Conservation (phyloP, 2,113 vertebrate species). For the Epinephelus moara region DNA sequence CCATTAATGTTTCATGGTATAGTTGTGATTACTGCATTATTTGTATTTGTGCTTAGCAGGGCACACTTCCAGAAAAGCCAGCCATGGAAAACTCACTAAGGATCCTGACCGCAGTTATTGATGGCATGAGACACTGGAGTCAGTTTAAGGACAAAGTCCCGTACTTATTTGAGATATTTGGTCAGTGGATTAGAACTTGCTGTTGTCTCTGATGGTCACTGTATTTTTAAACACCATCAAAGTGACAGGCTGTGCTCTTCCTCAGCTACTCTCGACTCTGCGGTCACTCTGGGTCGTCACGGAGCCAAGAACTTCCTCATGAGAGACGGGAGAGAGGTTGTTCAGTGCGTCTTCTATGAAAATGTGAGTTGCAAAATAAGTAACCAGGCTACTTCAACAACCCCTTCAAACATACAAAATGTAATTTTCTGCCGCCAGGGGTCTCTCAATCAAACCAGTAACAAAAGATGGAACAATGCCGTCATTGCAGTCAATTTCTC, state of each 20-base stretch:
- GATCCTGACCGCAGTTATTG: conserved; percentile 91
- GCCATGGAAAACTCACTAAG: conserved; percentile 87
- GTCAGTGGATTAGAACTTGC: conserved; percentile 78
- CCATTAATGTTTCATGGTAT: not conserved
- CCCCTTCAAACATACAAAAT: too few relatives aligned
- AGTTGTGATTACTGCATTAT: not conserved
- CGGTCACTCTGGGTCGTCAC: conserved; percentile 88
- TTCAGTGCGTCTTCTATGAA: conserved; percentile 94
- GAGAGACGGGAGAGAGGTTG: conserved; percentile 89
- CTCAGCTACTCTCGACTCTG: conserved; percentile 93
- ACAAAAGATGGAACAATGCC: too few relatives aligned
- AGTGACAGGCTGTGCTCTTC: conserved; percentile 39
- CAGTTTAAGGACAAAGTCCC: conserved; percentile 87
- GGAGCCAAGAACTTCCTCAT: conserved; percentile 94
- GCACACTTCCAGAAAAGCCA: conserved; percentile 74
- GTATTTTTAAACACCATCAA: conserved; percentile 12
- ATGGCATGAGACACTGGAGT: conserved; percentile 94
- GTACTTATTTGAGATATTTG: conserved; percentile 93
- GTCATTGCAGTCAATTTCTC: too few relatives aligned
- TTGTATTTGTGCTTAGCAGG: conserved; percentile 62
- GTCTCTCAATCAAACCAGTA: too few relatives aligned
- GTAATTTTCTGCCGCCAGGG: too few relatives aligned
- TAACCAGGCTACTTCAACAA: too few relatives aligned
- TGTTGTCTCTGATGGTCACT: not conserved
- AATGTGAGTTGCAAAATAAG: conserved; percentile 86